Evolutionary conservation across 1,140 invertebrate species (phyloP).

Genomic region (Ptiloglossa arizonensis): DNA sequence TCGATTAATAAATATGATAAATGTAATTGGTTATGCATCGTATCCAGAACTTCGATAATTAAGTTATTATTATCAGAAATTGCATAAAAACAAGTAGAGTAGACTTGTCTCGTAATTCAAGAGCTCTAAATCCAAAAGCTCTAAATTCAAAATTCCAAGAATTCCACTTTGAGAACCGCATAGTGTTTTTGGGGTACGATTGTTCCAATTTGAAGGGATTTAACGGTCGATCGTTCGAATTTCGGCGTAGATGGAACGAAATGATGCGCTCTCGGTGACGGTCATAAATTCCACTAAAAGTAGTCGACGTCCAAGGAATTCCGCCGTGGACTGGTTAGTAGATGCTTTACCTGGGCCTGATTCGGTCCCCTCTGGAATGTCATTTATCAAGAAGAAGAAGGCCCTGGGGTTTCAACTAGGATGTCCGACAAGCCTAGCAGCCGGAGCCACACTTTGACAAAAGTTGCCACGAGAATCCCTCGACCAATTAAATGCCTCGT

Average conservation of each 20-base stretch:
- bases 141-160: no score
- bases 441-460: constrained; percentile 19
- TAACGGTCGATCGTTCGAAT: not conserved
- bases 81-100: no score
- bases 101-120: no score
- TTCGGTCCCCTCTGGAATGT: constrained; percentile 54
- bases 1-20: no score
- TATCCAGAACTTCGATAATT: no score
- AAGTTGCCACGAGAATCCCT: constrained; percentile 10
- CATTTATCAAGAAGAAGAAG: constrained; percentile 53
- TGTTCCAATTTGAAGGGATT: not conserved
- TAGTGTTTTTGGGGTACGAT: not conserved
- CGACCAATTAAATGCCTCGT: constrained; percentile 50
- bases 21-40: no score
- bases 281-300: constrained; percentile 47
- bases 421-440: constrained; percentile 8
- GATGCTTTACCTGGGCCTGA: constrained; percentile 52
- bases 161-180: no score
- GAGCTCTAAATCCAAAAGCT: no score
- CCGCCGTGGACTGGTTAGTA: not conserved
- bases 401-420: not conserved
- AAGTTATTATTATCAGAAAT: no score
- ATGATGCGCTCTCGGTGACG: not conserved
- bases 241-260: not conserved
- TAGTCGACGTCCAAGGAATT: constrained; percentile 35